Evolutionary conservation across 2,113 vertebrate genomes (phyloP).

Genomic region (Pheucticus melanocephalus): DNA sequence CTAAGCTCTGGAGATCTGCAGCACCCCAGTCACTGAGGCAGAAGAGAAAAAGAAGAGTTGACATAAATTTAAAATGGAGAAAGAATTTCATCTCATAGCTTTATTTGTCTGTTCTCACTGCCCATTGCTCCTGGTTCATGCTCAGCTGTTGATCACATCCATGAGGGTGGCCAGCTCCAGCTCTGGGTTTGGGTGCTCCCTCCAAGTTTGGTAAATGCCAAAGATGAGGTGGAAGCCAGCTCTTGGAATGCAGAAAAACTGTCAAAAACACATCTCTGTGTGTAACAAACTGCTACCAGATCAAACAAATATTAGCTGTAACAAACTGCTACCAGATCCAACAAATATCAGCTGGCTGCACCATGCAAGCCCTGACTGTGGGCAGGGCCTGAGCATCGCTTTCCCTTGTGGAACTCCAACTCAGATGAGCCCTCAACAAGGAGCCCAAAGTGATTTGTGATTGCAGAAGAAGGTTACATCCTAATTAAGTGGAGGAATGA

Average conservation of each 20-base stretch:
- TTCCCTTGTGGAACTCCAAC: neutral
- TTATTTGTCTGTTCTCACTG: neutral
- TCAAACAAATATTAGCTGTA: neutral
- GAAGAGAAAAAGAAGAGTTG: neutral
- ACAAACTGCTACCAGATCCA: neutral
- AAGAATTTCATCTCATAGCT: neutral
- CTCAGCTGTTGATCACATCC: neutral
- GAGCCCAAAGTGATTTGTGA: neutral
- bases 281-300: neutral
- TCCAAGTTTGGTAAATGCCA: neutral
- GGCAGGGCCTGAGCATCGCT: neutral
- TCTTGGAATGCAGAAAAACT: neutral
- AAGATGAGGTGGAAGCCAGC: neutral
- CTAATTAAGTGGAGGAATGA: conserved; percentile 27
- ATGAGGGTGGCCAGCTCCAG: neutral
- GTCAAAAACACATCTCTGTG: neutral
- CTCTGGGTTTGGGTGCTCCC: neutral
- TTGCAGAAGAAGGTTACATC: neutral
- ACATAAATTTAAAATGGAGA: neutral
- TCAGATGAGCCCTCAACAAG: neutral
- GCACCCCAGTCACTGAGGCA: neutral
- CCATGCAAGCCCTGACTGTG: neutral
- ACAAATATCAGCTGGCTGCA: neutral
- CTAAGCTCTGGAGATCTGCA: neutral
- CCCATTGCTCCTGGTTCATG: neutral